Conservation (phyloP, 1,140 invertebrate species). For the Rhyzopertha dominica region DNA sequence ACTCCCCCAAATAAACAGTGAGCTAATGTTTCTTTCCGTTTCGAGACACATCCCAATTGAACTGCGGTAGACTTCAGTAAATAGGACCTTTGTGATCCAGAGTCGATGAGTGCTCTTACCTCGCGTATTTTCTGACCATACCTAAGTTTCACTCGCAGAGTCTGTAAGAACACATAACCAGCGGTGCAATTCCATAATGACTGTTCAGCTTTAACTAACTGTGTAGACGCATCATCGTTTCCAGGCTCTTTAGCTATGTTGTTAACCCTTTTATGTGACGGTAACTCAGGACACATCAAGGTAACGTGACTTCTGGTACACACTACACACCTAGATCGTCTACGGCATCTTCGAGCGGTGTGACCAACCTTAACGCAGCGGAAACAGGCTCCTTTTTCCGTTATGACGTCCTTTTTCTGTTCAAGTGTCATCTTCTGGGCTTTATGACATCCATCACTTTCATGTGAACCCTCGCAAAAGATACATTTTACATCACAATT, state of each 20-base stretch:
- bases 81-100: slow-evolving; percentile 15
- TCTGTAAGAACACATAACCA: slow-evolving; percentile 1
- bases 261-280: background rate
- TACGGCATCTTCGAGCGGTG: background rate
- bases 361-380: background rate
- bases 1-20: slow-evolving; percentile 13
- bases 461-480: background rate
- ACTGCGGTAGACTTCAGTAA: slow-evolving; percentile 2
- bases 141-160: background rate
- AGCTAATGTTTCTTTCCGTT: slow-evolving; percentile 5
- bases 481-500: too few relatives aligned
- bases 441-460: slow-evolving; percentile 2
- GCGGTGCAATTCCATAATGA: background rate
- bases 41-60: background rate
- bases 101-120: slow-evolving; percentile 8
- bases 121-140: background rate
- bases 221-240: too few relatives aligned
- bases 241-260: background rate
- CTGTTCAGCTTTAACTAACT: background rate
- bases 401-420: background rate
- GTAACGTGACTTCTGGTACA: background rate
- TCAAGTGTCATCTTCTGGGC: background rate
- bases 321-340: background rate
- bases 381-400: background rate
- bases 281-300: slow-evolving; percentile 2